Conservation (phyloP, 2,113 vertebrate species). For the Himantopus leucocephalus region DNA sequence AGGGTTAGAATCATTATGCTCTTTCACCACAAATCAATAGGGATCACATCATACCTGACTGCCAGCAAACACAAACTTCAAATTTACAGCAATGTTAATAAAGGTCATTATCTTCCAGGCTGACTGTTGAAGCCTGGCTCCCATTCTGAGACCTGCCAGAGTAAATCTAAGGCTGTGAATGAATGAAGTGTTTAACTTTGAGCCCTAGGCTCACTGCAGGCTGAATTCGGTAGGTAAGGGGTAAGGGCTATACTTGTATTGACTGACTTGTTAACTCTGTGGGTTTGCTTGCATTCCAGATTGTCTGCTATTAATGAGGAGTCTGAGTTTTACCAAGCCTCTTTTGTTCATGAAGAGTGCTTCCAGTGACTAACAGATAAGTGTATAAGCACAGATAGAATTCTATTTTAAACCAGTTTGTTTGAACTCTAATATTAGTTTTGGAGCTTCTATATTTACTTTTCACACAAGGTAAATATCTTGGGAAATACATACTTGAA, state of each 20-base stretch:
- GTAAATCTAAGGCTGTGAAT: conserved; percentile 16
- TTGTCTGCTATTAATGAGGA: conserved; percentile 1
- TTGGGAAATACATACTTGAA: conserved; percentile 6
- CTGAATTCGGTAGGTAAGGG: not conserved
- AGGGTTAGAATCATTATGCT: not conserved
- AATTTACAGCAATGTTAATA: not conserved
- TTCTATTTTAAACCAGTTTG: not conserved
- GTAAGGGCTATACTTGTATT: not conserved
- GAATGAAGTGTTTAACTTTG: not conserved
- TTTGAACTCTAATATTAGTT: not conserved
- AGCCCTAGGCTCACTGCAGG: not conserved
- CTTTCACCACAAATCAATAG: not conserved
- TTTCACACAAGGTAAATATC: not conserved
- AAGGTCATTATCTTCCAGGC: not conserved
- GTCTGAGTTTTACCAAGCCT: conserved; percentile 6
- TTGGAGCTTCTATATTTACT: conserved; percentile 9
- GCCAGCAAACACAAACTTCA: not conserved
- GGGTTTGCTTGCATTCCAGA: conserved; percentile 32
- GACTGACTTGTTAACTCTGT: not conserved
- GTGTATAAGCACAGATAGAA: not conserved
- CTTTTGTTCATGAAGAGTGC: not conserved
- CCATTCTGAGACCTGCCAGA: not conserved
- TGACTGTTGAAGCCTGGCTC: not conserved
- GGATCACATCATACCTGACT: not conserved
- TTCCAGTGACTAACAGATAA: conserved; percentile 3